Evolutionary conservation across 2,888 invertebrate species (phyloP).

Genomic region (Drosophila kuntzei): DNA sequence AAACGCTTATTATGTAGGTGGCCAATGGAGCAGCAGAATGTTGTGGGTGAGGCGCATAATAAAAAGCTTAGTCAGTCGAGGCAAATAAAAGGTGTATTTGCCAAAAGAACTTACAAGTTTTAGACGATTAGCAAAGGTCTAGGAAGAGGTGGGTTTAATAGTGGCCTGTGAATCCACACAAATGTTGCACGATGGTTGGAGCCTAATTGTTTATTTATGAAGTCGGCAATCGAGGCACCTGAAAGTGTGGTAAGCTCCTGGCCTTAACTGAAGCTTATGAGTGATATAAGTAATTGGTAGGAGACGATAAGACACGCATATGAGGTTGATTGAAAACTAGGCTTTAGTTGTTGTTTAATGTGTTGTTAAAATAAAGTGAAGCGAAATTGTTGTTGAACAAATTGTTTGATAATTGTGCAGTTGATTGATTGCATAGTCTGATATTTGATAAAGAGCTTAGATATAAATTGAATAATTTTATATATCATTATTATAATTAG

Average conservation of each 20-base stretch:
- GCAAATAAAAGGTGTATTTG: conserved; percentile 11
- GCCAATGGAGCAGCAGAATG: conserved; percentile 21
- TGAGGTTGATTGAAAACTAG: conserved; percentile 6
- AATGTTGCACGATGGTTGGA: conserved; percentile 39
- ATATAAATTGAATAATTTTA: not conserved
- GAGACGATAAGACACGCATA: not conserved
- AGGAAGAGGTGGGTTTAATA: conserved; percentile 15
- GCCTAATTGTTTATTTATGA: conserved; percentile 71
- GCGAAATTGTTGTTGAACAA: not conserved
- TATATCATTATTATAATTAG: not conserved
- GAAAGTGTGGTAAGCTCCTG: conserved; percentile 32
- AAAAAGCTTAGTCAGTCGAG: conserved; percentile 27
- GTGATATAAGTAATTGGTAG: conserved; percentile 1
- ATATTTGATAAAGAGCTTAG: too few relatives aligned
- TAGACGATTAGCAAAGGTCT: conserved; percentile 41
- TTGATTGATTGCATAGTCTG: too few relatives aligned
- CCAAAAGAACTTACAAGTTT: conserved; percentile 25
- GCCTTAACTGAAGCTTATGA: conserved; percentile 32
- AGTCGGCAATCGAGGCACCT: conserved; percentile 33
- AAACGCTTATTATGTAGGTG: conserved; percentile 50
- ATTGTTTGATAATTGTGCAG: not conserved
- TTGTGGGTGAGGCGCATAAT: conserved; percentile 13
- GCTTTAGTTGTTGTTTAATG: conserved; percentile 2
- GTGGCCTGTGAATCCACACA: conserved; percentile 58
- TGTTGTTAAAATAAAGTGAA: not conserved